Evolutionary conservation across 1,140 invertebrate genomes (phyloP).

Genomic region (Heliconius hermathena): DNA sequence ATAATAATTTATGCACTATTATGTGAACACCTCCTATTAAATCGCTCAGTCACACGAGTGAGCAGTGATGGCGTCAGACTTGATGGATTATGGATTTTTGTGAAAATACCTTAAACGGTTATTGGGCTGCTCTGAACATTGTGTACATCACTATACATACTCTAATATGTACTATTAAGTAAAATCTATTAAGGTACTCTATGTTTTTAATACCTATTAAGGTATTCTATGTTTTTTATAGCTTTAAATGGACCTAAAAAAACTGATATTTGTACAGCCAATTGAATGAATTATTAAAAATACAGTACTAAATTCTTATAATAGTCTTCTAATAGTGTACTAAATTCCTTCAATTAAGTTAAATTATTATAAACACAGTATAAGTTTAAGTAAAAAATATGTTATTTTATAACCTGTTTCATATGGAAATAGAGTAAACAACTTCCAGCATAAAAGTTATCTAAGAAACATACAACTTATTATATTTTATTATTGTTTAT

Average conservation of each 20-base stretch:
- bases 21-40: background rate
- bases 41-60: slow-evolving; percentile 11
- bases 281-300: too few relatives aligned
- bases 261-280: too few relatives aligned
- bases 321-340: too few relatives aligned
- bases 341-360: too few relatives aligned
- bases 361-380: too few relatives aligned
- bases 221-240: background rate
- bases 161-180: background rate
- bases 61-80: slow-evolving; percentile 12
- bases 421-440: background rate
- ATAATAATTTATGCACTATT: background rate
- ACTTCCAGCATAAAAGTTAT: background rate
- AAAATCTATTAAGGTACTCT: too few relatives aligned
- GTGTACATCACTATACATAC: background rate
- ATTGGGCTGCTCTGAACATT: background rate
- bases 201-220: too few relatives aligned
- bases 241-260: background rate
- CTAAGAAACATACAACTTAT: background rate
- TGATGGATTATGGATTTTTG: slow-evolving; percentile 17
- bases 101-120: slow-evolving; percentile 12
- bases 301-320: too few relatives aligned
- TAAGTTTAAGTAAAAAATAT: too few relatives aligned
- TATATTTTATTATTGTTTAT: background rate
- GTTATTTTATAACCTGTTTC: background rate